A percentile compares a stretch with the other conserved stretches of the same genome.
Evolutionary conservation across 2,113 vertebrate species (phyloP).

Genomic region (Ptyas mucosa): DNA sequence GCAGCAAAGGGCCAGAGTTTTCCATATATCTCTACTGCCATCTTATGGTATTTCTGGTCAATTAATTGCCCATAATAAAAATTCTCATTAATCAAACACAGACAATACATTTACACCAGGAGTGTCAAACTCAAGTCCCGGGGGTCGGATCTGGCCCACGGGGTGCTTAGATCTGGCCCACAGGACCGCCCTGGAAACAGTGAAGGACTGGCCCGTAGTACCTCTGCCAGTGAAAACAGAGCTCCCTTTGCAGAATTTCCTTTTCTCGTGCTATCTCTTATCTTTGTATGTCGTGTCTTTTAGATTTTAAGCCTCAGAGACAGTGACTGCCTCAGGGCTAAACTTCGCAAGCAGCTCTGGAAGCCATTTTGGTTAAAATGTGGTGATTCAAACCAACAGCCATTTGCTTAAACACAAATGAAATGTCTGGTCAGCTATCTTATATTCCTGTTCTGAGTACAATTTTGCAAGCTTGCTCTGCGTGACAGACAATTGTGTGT

Average conservation of each 20-base stretch:
- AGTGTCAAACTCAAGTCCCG: too few relatives aligned
- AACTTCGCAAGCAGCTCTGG: background rate
- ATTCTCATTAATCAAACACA: background rate
- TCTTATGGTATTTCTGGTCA: background rate
- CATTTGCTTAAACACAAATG: background rate
- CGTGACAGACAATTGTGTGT: background rate
- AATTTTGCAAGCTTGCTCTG: background rate
- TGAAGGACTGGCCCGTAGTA: too few relatives aligned
- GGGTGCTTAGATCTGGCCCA: too few relatives aligned
- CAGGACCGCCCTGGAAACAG: too few relatives aligned
- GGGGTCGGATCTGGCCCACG: too few relatives aligned
- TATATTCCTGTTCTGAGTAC: background rate
- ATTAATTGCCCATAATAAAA: background rate
- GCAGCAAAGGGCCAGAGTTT: background rate
- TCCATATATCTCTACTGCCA: background rate
- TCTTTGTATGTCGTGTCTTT: background rate
- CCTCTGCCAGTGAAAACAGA: too few relatives aligned
- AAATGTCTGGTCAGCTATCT: background rate
- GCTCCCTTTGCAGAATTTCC: background rate
- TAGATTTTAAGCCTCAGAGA: background rate
- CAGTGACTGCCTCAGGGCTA: background rate
- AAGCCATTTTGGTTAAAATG: background rate
- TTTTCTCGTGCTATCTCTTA: background rate
- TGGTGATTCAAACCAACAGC: background rate
- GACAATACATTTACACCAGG: background rate